These are phyloP conservation scores for Pristionchus mayeri DNA, from an alignment of 2,888 invertebrate genomes.

Conservation along the genomic window DNA sequence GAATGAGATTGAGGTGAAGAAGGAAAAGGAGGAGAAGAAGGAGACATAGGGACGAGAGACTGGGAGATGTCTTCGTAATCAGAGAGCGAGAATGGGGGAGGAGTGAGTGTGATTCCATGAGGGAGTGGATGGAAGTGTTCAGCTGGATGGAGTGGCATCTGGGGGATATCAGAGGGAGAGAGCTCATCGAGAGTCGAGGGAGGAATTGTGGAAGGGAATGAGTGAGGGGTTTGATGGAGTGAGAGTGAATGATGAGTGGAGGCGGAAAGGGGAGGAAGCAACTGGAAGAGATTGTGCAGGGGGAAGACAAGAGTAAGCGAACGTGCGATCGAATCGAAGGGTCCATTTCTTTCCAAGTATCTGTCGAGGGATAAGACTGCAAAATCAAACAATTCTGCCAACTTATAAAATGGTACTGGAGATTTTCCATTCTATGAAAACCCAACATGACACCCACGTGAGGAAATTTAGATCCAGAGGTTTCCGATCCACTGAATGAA, in stretches of 20 bases:
- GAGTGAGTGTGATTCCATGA: neutral
- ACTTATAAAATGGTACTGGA: neutral
- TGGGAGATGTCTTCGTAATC: conserved; percentile 4
- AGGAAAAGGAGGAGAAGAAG: neutral
- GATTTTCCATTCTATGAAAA: neutral
- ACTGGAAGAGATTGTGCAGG: conserved; percentile 15
- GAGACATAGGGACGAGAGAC: neutral
- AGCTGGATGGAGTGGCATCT: conserved; percentile 32
- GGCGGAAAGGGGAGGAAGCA: neutral
- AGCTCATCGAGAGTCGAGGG: neutral
- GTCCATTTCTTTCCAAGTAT: neutral
- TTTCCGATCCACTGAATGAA: too few relatives aligned
- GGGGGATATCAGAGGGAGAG: neutral
- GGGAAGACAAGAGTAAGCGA: neutral
- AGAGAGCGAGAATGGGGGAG: neutral
- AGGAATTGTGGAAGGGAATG: neutral
- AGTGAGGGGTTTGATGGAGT: neutral
- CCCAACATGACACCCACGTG: neutral
- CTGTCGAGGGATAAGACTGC: neutral
- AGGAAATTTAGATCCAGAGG: neutral
- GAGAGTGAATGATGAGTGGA: neutral
- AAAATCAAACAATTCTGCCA: too few relatives aligned
- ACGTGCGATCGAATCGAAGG: conserved; percentile 15
- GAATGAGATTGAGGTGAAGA: neutral
- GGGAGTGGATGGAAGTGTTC: neutral